Evolutionary conservation across 1,140 invertebrate genomes (phyloP), one percentile per base, ranked within the genome.

Genomic region (Pogonus chalceus): DNA sequence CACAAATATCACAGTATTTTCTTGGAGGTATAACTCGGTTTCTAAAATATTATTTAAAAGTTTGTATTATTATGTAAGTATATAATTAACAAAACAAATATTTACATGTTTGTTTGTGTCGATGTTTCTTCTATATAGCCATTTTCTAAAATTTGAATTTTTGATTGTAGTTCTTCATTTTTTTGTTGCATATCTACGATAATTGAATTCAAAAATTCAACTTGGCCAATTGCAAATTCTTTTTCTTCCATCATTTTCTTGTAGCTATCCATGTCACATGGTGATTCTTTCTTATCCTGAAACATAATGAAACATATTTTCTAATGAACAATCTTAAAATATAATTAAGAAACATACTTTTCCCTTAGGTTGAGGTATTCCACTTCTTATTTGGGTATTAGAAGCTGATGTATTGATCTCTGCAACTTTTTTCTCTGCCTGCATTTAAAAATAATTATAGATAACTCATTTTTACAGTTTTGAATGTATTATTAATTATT

Each of bases 1-100:
- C 95, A 72, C 95, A 98, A 62, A 97, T 97, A 78, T 98, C 95
- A 78, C 95, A 98, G 73, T 92, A 98, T 59, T 93, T 72, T 39
- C 95, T 82, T 21, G 88, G 87, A 18, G 87, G 76, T 2, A 79
- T 71, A 51, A 72, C 59, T 53, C 70, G 69, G 52, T 69, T 65
- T 1, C 73, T 69, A 56, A 50, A 56, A 55, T 26, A 43, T 54
- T 47, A 48, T 55, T 31, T 46, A 9, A 24, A 52, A 4, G 2
- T 2, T 26, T 14, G 43, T 43, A 52, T 31, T 21, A n/a, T 20
- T 52, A 12, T 21, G 26, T 39, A 18, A 43, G 4, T 48, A 49
- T 23, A 39, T 20, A 39, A 70, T 73, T 73, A 70, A 82, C 80
- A 76, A 69, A 56, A 79, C 74, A 43, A 46, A 79, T 75, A 43